Conservation (phyloP, 2,888 invertebrate genomes). For the Kuschelorhynchus macadamiae region DNA sequence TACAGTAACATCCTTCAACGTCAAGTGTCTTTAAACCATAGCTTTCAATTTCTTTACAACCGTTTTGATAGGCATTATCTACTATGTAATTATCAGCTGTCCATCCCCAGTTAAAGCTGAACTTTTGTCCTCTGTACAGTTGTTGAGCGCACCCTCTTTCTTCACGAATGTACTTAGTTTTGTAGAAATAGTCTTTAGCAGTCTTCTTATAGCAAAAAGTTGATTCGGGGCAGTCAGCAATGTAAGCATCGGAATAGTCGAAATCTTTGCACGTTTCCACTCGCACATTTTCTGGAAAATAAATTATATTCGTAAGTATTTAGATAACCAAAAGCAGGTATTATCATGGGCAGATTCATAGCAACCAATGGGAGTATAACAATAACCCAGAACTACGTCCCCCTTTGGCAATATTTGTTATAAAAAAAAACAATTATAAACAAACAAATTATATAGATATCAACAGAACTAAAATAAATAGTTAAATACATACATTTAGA, state of each 20-base stretch:
- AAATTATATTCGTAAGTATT: background rate
- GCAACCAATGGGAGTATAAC: too few species aligned
- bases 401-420: too few species aligned
- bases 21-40: conserved; percentile 42
- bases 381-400: too few species aligned
- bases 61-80: conserved; percentile 47
- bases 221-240: conserved; percentile 51
- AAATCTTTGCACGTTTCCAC: conserved; percentile 50
- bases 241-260: conserved; percentile 48
- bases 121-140: conserved; percentile 38
- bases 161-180: conserved; percentile 31
- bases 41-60: conserved; percentile 45
- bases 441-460: too few species aligned
- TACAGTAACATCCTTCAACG: conserved; percentile 53
- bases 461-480: too few species aligned
- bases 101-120: conserved; percentile 36
- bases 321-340: background rate
- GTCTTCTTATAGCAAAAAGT: conserved; percentile 53
- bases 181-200: conserved; percentile 35
- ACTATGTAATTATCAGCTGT: conserved; percentile 37
- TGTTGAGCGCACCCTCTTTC: conserved; percentile 55
- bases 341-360: too few species aligned
- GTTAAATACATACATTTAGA: too few species aligned
- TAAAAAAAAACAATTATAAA: too few species aligned
- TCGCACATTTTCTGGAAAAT: conserved; percentile 10